Evolutionary conservation across 2,797 vertebrate species (phyloP), one percentile per base, ranked within the genome.

Genomic region (Neosilurus hyrtlii): DNA sequence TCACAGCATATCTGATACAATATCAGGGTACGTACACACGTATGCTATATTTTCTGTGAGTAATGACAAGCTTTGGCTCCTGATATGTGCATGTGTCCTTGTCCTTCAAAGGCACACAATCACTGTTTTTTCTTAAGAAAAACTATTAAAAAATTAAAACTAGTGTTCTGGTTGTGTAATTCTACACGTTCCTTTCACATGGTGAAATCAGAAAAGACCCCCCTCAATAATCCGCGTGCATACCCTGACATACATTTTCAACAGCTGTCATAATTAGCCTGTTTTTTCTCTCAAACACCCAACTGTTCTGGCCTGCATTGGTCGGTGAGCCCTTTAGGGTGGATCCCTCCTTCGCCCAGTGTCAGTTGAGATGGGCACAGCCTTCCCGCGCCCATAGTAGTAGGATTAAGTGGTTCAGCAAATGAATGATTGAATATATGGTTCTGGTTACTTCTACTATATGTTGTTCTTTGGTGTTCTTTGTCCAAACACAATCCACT

Each of bases 81-180:
- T 4, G 14, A 54, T 52, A n/a, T 52, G n/a, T 35, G 16, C 54
- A 22, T 22, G 15, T 30, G 65, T 57, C 12, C 54, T 68, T 68
- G 66, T 84, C 30, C 49, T 63, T 62, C 18, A 54, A 1, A 20
- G 6, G 59, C 74, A 74, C 71, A 84, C 62, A 49, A 86, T 67
- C 79, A 43, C 24, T 51, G 59, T 72, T 75, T 59, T 86, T 76
- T 68, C 70, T 80, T 43, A 62, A 26, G 26, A 68, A 35, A 16
- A 67, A 5, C 65, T 22, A 59, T n/a, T n/a, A n/a, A n/a, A n/a
- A n/a, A n/a, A 26, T 73, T 11, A 14, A 9, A 4, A 24, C 43
- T 56, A 70, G 4, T 7, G 1, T 9, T 9, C 18, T 4, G 8
- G 1, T 49, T 51, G 30, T n/a, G 12, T n/a, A n/a, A 49, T 54